Percentiles rank a stretch among this genome's conserved stretches.
phyloP scores from a whole-genome alignment of 2,113 vertebrate genomes.

The Rhinoptilus africanus region DNA sequence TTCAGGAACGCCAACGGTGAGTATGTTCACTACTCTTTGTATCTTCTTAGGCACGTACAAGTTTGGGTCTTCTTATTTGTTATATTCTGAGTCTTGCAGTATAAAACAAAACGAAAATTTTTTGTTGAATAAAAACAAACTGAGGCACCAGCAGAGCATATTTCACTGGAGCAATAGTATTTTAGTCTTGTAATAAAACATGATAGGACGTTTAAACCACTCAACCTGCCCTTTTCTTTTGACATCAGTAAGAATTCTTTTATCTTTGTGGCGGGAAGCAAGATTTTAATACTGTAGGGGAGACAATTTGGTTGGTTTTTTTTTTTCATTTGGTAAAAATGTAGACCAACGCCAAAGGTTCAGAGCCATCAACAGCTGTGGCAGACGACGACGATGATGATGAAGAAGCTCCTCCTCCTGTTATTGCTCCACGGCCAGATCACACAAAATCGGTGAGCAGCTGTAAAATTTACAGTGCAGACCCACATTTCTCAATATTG shows the following conservation, averaged over 20 bases:
- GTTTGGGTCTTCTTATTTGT: not conserved
- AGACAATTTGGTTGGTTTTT: not conserved
- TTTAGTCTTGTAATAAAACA: not conserved
- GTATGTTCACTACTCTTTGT: slow-evolving; percentile 57
- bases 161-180: not conserved
- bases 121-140: not conserved
- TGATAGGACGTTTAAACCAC: not conserved
- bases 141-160: fast-evolving
- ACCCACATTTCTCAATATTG: not conserved
- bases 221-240: not conserved
- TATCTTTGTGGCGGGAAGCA: not conserved
- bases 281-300: not conserved
- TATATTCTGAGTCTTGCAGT: not conserved
- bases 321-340: not conserved
- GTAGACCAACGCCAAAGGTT: slow-evolving; percentile 86
- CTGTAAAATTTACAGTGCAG: not conserved
- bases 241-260: not conserved
- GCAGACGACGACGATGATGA: slow-evolving; percentile 91
- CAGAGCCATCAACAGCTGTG: slow-evolving; percentile 83
- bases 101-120: not conserved
- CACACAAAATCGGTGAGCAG: slow-evolving; percentile 94
- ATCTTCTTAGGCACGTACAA: not conserved
- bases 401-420: slow-evolving; percentile 87
- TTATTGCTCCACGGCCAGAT: slow-evolving; percentile 92
- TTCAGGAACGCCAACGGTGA: slow-evolving; percentile 87